Percentiles rank a stretch among this genome's conserved stretches.
phyloP scores from a whole-genome alignment of 2,113 vertebrate genomes.

The Mus spicilegus region DNA sequence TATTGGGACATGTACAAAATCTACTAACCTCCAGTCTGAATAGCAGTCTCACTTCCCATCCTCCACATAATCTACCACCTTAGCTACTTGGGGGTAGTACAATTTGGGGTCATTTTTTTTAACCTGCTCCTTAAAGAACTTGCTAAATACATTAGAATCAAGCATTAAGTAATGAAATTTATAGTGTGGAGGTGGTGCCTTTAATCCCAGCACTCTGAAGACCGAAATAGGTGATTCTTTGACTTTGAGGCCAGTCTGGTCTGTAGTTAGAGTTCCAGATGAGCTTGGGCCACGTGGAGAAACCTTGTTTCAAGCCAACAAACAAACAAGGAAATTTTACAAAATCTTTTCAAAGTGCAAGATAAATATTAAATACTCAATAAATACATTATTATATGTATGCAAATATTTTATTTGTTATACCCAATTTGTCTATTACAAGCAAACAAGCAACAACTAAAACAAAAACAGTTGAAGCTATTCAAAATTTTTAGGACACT shows the following conservation, averaged over 20 bases:
- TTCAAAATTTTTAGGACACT: neutral
- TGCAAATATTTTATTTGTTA: neutral
- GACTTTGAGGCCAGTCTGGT: no score
- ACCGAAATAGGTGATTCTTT: no score
- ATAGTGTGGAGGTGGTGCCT: neutral
- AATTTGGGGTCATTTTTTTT: neutral
- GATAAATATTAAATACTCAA: neutral
- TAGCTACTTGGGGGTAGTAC: neutral
- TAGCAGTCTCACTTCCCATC: neutral
- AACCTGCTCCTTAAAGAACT: neutral
- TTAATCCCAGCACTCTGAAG: no score
- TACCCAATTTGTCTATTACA: neutral
- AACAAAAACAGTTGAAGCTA: neutral
- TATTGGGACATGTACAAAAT: neutral
- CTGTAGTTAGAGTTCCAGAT: no score
- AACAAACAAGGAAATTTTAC: neutral
- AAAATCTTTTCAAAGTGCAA: neutral
- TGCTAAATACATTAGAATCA: neutral
- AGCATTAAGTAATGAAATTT: neutral
- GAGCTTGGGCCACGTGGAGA: neutral
- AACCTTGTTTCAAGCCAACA: neutral
- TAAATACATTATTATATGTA: neutral
- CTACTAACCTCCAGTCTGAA: no score
- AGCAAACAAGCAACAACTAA: no score
- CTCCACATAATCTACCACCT: neutral